These are phyloP conservation scores for Lasioglossum baleicum DNA, from an alignment of 1,140 invertebrate species.

Conservation along the genomic window DNA sequence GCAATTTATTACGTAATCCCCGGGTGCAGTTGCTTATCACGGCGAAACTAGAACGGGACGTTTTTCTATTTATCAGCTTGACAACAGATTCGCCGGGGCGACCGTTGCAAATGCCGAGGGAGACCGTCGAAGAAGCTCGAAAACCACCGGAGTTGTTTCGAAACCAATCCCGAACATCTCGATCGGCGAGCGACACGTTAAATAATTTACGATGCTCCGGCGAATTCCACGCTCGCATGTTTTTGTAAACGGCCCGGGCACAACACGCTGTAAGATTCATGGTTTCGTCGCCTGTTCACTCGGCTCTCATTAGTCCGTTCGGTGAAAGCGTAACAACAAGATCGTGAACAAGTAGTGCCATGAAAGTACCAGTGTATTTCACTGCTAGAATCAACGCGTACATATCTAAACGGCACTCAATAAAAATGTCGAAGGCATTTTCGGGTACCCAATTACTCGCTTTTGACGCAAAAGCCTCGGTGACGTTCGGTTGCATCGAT, in stretches of 20 bases:
- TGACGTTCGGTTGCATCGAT: no score
- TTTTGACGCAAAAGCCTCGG: no score
- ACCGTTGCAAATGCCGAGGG: conserved; percentile 46
- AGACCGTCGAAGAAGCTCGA: neutral
- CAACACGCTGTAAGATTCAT: neutral
- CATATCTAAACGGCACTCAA: no score
- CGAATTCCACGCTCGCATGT: no score
- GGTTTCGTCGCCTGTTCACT: neutral
- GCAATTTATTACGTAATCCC: conserved; percentile 46
- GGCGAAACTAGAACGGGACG: conserved; percentile 21
- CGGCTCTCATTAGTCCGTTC: neutral
- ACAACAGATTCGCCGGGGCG: conserved; percentile 4
- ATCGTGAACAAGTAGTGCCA: neutral
- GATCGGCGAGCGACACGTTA: neutral
- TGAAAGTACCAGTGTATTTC: neutral
- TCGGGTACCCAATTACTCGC: no score
- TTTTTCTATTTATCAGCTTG: conserved; percentile 38
- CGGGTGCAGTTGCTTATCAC: conserved; percentile 28
- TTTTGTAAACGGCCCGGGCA: neutral
- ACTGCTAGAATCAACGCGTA: neutral
- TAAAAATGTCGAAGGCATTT: no score
- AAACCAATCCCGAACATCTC: conserved; percentile 33
- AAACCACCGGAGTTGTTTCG: conserved; percentile 22
- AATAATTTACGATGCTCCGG: conserved; percentile 13
- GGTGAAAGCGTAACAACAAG: conserved; percentile 10